Evolutionary conservation across 2,113 vertebrate species (phyloP).

Genomic region (Acanthisitta chloris): DNA sequence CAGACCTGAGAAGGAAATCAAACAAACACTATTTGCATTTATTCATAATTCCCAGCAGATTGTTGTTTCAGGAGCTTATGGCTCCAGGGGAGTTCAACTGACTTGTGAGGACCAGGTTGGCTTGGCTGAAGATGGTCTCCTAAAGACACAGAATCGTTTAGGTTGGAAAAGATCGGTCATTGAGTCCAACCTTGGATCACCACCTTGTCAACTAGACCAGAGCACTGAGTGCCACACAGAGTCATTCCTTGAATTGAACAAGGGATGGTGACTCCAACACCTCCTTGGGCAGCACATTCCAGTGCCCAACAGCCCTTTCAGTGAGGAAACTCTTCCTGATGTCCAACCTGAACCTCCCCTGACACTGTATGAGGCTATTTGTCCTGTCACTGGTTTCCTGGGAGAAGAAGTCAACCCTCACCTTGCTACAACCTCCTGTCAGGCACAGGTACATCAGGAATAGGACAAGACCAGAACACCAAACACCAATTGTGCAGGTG

Average conservation of each 20-base stretch:
- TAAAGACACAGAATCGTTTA: background rate
- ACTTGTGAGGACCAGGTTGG: background rate
- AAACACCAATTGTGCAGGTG: too few species aligned
- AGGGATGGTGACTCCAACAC: background rate
- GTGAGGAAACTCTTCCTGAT: background rate
- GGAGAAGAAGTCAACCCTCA: background rate
- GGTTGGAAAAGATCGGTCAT: background rate
- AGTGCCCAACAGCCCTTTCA: background rate
- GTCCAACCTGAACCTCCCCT: background rate
- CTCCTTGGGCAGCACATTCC: background rate
- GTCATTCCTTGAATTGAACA: background rate
- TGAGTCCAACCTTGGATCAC: background rate
- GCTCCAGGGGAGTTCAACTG: background rate
- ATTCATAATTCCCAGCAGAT: background rate
- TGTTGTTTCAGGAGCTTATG: background rate
- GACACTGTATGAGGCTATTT: background rate
- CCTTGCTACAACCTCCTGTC: too few species aligned
- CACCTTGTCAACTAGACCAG: background rate
- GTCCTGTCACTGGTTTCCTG: background rate
- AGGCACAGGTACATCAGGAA: background rate
- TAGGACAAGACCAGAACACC: background rate
- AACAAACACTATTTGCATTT: constrained; percentile 24
- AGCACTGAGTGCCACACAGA: background rate
- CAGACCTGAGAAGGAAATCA: constrained; percentile 14
- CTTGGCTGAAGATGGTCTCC: background rate